Evolutionary conservation across 2,797 vertebrate species (phyloP).

Genomic region (Halcyon chelicuti): DNA sequence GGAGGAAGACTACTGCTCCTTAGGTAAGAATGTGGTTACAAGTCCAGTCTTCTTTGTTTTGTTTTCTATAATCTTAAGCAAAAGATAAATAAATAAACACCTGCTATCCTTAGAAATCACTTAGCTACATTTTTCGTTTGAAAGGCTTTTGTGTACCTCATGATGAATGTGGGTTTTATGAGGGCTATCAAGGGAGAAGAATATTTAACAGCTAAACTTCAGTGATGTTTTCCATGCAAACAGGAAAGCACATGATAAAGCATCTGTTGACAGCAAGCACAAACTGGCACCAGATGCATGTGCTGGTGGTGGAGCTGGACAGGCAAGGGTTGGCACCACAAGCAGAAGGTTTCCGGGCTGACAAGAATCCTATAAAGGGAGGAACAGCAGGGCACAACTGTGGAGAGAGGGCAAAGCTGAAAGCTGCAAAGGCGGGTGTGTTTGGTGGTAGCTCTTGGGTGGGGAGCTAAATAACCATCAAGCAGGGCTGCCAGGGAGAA

Average conservation of each 20-base stretch:
- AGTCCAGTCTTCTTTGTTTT: background rate
- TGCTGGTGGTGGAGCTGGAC: background rate
- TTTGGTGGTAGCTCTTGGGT: background rate
- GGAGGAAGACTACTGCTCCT: background rate
- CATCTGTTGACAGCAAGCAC: background rate
- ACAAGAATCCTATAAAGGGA: background rate
- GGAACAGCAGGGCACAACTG: background rate
- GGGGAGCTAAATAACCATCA: background rate
- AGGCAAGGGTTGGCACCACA: background rate
- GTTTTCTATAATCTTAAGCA: background rate
- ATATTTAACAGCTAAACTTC: background rate
- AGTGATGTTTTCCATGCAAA: background rate
- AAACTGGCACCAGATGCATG: background rate
- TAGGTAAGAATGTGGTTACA: background rate
- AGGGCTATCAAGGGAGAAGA: background rate
- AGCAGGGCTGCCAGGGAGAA: background rate
- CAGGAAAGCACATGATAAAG: background rate
- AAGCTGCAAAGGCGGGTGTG: background rate
- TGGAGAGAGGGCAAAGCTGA: background rate
- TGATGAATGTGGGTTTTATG: background rate
- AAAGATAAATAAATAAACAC: constrained; percentile 9
- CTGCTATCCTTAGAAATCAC: background rate
- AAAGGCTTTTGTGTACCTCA: background rate
- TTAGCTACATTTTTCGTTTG: background rate
- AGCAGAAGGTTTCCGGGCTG: background rate